Evolutionary conservation across 2,888 invertebrate species (phyloP).

Genomic region (Zonitis immaculata): DNA sequence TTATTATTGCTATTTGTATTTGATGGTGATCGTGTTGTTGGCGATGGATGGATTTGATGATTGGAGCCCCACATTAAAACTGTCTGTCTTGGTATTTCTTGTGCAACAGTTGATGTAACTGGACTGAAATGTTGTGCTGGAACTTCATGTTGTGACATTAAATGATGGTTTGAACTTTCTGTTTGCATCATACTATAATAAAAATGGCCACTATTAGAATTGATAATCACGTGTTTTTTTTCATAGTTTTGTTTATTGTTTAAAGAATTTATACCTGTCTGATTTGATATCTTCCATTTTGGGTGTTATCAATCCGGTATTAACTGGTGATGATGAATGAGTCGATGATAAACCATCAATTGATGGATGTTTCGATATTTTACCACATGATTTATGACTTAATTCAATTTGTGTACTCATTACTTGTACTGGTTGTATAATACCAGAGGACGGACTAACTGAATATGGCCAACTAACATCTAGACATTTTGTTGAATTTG

Average conservation of each 20-base stretch:
- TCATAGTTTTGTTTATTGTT: no score
- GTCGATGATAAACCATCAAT: constrained; percentile 55
- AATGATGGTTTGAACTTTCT: constrained; percentile 31
- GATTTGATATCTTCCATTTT: constrained; percentile 59
- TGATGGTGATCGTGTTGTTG: constrained; percentile 37
- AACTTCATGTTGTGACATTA: constrained; percentile 31
- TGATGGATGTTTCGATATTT: constrained; percentile 42
- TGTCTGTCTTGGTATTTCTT: constrained; percentile 73
- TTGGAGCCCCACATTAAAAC: constrained; percentile 86
- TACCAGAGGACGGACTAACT: constrained; percentile 50
- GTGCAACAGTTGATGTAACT: constrained; percentile 32
- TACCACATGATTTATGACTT: constrained; percentile 37
- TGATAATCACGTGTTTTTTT: constrained; percentile 1
- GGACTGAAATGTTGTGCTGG: constrained; percentile 46
- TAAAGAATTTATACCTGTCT: constrained; percentile 43
- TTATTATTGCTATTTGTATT: constrained; percentile 5
- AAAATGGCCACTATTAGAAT: constrained; percentile 30
- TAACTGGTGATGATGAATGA: constrained; percentile 60
- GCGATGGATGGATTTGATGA: constrained; percentile 33
- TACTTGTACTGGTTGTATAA: constrained; percentile 49
- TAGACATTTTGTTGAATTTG: constrained; percentile 48
- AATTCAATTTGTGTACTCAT: constrained; percentile 40
- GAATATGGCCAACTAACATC: constrained; percentile 52
- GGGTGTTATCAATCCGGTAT: constrained; percentile 55
- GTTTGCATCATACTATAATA: constrained; percentile 23